Base-by-base conservation (phyloP, 2,888 invertebrate genomes). In the Escarpia spicata region DNA sequence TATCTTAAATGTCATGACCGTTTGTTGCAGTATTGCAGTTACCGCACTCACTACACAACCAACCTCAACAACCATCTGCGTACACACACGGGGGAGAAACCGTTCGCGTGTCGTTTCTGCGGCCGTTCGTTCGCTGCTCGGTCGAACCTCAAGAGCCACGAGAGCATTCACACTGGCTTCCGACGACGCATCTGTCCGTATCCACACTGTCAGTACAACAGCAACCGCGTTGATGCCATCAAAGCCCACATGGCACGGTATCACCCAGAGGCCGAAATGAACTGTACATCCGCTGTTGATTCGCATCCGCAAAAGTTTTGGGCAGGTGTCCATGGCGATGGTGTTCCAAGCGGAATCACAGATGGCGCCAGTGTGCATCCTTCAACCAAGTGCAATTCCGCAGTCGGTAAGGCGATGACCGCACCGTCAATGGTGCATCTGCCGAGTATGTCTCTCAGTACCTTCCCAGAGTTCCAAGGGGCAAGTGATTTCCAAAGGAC, bases 81-180 rank as follows among this genome's bases (percentile, higher is more conserved):
- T 92, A 97, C 97, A 10, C 97, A 97, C 95, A 97, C 97, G 6
- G 97, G 97, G 2, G 97, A 97, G 95, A 97, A 97, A 95, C 97
- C 97, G 2, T 97, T 97, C 95, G 97, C 97, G 94, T 97, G 97
- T 95, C 97, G 97, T 94, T 97, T 97, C 3, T 97, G 97, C 94
- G 97, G 97, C 0, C 97, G 97, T 97, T 97, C 97, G 95, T 97
- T 97, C 95, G 97, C 97, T 9, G 93, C 93, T 8, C 91, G 92
- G n/a, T 94, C 94, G 43, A 94, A 94, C 92, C 93, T 93, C 93
- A 94, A 94, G 91, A 93, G 93, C 37, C 94, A 94, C 92, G 92
- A 93, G 44, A 92, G 90, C 44, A 93, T 91, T 3, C 93, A 93
- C 91, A 90, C 92, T 8, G 60, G 75, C 26, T 75, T 75, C 75